Evolutionary conservation across 2,797 vertebrate species (phyloP), one percentile per base, ranked within the genome.

Genomic region (Onychomys leucogaster): DNA sequence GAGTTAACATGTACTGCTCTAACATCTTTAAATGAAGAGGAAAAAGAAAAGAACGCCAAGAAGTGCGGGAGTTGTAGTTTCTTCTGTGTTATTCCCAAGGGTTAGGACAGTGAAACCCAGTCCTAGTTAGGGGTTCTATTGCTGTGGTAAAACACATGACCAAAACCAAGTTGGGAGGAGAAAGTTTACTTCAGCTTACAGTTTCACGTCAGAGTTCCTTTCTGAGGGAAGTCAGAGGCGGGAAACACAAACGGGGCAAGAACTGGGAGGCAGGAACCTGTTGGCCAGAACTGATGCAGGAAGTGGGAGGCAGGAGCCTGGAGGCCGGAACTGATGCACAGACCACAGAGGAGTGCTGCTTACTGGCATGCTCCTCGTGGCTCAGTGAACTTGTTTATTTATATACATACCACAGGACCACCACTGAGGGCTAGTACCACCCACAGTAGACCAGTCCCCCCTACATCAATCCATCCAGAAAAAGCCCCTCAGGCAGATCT

Each of bases 1-100:
- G 75, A 77, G 29, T 76, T 83, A 77, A 65, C 14, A 41, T 55
- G 82, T 57, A 71, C 37, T 34, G n/a, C 61, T 41, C 65, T 69
- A 76, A 88, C 12, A 77, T 78, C 49, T 27, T 16, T 73, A 8
- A 80, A 46, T 73, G 63, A 23, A 69, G 21, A 86, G 21, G 4
- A 19, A 34, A 14, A 63, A 1, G 83, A 6, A 52, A 52, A 52
- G 3, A 52, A 52, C 14, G 27, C 46, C 63, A 13, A 80, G n/a
- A 86, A 61, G n/a, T 29, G 4, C 25, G 13, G 9, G 43, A 82
- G 41, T 23, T 85, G 2, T 43, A 17, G 69, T 5, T 84, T 84
- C 23, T 92, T 94, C 49, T 59, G 0, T 63, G 32, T 92, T 88
- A 88, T 94, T 67, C n/a, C 13, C 1, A 89, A 92, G 86, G 57